A percentile compares a stretch with the other conserved stretches of the same genome.
These are phyloP conservation scores for Epinotia bilunana DNA, from an alignment of 2,888 invertebrate genomes.

Conservation along the genomic window DNA sequence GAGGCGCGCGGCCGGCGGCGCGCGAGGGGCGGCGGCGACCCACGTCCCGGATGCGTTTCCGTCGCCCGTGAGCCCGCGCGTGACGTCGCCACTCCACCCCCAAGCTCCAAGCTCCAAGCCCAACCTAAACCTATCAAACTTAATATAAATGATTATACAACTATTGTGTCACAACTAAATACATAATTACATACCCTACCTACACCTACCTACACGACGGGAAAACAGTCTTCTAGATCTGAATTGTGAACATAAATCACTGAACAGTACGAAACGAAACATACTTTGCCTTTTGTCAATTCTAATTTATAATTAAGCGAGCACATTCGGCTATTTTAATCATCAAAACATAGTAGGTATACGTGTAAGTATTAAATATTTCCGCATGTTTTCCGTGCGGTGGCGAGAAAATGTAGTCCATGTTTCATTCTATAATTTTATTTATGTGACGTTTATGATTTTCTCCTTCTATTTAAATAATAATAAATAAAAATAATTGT, in stretches of 20 bases:
- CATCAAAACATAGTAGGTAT: not conserved
- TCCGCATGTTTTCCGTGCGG: not conserved
- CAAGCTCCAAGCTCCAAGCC: constrained; percentile 55
- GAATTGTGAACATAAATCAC: not conserved
- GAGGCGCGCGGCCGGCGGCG: constrained; percentile 17
- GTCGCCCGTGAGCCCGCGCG: constrained; percentile 76
- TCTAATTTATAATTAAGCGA: not conserved
- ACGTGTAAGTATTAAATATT: not conserved
- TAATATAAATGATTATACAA: too few relatives aligned
- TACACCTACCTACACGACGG: constrained; percentile 44
- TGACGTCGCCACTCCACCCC: constrained; percentile 81
- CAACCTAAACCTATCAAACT: constrained; percentile 67
- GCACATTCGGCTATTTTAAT: not conserved
- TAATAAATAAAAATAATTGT: not conserved
- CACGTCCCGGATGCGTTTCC: constrained; percentile 82
- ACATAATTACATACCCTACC: too few relatives aligned
- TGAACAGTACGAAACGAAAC: not conserved
- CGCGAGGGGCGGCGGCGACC: constrained; percentile 66
- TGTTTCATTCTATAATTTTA: not conserved
- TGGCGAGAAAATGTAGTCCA: not conserved
- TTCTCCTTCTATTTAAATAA: not conserved
- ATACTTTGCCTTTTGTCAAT: not conserved
- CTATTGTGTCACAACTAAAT: too few relatives aligned
- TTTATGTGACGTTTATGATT: not conserved
- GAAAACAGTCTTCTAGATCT: not conserved